A percentile compares a stretch with the other conserved stretches of the same genome.
These are phyloP conservation scores for Polyodon spathula DNA, from an alignment of 2,113 vertebrate species.

Conservation along the genomic window DNA sequence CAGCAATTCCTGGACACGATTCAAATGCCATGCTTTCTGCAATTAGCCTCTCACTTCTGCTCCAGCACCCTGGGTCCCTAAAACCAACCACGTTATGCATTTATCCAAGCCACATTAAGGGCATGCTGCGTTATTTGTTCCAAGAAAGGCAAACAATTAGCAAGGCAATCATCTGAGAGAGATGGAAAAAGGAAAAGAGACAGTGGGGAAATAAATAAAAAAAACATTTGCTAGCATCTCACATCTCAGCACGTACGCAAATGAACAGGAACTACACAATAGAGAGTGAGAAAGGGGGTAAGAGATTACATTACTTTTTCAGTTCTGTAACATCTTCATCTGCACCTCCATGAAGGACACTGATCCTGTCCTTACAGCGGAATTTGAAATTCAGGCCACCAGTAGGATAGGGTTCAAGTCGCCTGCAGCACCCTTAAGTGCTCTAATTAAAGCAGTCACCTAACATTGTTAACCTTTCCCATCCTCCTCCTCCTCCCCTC, in stretches of 20 bases:
- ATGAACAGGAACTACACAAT: background rate
- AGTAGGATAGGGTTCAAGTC: background rate
- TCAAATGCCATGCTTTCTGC: background rate
- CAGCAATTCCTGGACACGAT: background rate
- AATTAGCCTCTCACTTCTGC: conserved; percentile 9
- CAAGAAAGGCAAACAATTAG: conserved; percentile 8
- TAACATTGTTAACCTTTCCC: conserved; percentile 16
- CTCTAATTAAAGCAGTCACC: conserved; percentile 21
- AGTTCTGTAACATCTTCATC: background rate
- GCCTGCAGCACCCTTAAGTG: conserved; percentile 10
- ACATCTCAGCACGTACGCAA: background rate
- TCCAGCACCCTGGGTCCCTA: background rate
- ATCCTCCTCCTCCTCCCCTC: background rate
- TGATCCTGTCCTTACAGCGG: conserved; percentile 5
- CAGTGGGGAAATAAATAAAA: background rate
- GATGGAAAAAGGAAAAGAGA: background rate
- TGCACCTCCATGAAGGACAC: conserved; percentile 7
- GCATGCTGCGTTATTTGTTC: conserved; percentile 12
- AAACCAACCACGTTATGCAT: background rate
- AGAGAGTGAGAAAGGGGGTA: background rate
- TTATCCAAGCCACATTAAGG: conserved; percentile 18
- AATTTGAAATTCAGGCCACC: conserved; percentile 8
- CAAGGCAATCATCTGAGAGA: background rate
- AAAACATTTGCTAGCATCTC: background rate
- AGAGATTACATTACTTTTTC: conserved; percentile 1